phyloP scores from a whole-genome alignment of 2,888 invertebrate genomes.

The Acheta domesticus region DNA sequence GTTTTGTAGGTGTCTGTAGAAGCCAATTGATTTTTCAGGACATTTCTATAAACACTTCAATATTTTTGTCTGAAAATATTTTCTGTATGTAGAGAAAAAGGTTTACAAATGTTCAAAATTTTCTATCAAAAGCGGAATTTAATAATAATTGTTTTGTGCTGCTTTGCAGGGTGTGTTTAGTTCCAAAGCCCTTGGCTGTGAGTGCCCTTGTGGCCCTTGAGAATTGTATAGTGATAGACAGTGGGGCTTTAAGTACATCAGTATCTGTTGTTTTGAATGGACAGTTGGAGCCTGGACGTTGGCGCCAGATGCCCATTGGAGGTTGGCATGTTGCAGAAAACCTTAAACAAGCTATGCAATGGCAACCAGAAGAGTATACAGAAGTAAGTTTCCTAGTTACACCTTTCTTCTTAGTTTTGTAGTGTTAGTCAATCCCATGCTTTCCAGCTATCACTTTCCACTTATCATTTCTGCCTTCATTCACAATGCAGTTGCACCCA shows the following conservation, averaged over 20 bases:
- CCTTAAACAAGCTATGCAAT: constrained; percentile 47
- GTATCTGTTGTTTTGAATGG: constrained; percentile 49
- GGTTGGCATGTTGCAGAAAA: constrained; percentile 49
- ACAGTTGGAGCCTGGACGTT: constrained; percentile 46
- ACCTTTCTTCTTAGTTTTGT: too few relatives aligned
- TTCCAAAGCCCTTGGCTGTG: constrained; percentile 48
- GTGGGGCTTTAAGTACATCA: constrained; percentile 49
- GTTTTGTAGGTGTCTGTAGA: too few relatives aligned
- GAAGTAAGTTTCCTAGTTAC: constrained; percentile 3
- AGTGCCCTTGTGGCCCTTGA: constrained; percentile 47
- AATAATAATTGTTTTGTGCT: not conserved
- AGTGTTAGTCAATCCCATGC: too few relatives aligned
- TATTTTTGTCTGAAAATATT: too few relatives aligned
- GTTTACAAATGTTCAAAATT: not conserved
- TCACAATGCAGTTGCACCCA: too few relatives aligned
- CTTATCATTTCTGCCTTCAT: too few relatives aligned
- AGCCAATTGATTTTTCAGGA: too few relatives aligned
- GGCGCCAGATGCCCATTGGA: constrained; percentile 47
- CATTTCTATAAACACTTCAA: too few relatives aligned
- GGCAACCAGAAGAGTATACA: constrained; percentile 46
- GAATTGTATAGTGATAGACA: constrained; percentile 50
- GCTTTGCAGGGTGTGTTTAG: constrained; percentile 46
- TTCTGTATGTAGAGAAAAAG: too few relatives aligned
- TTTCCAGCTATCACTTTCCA: too few relatives aligned
- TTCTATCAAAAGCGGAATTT: not conserved